Base-by-base conservation (phyloP, 2,888 invertebrate genomes). In the Eristalinus sepulchralis region DNA sequence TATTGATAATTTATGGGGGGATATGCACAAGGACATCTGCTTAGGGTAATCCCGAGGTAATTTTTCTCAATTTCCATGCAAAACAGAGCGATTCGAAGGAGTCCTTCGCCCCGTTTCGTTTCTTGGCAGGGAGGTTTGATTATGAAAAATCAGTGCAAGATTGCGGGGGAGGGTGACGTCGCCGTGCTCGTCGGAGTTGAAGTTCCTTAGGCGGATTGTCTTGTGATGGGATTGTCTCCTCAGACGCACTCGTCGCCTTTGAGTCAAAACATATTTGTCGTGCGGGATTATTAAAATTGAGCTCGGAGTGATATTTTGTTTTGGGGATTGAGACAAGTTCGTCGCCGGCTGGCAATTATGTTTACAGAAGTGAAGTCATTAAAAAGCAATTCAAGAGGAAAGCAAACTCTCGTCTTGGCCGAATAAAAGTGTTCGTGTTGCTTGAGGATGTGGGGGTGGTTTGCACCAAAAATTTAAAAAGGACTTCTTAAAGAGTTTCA, bases 1-100 rank as follows among this genome's bases (percentile, higher is more conserved):
- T 80, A 80, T 80, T 80, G 80, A 80, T 80, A 80, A 80, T 80
- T 80, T 80, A 80, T 76, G 70, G 66, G 36, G 66, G 53, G 66
- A 76, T 71, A 53, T 71, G 64, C 71, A 59, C 71, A 70, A 76
- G 70, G 82, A 71, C 82, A 64, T 73, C 72, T 73, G 60, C 72
- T 73, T 47, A 22, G 72, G 53, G 82, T 66, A 77, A 71, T 71
- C 64, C 82, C 55, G 9, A 53, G 71, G 71, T 60, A 76, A 81
- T 82, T 71, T 82, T 76, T 82, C 64, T 76, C 70, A 60, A 71
- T 76, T 82, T 71, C 31, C 67, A 59, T 55, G 33, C 71, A n/a
- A 8, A 63, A 31, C 34, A 72, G 13, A n/a, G 24, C 20, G 33
- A 63, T 36, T 47, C 17, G 57, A 57, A 11, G 22, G 13, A 11